phyloP scores from a whole-genome alignment of 2,888 invertebrate species.

The Cephus pygmeus region DNA sequence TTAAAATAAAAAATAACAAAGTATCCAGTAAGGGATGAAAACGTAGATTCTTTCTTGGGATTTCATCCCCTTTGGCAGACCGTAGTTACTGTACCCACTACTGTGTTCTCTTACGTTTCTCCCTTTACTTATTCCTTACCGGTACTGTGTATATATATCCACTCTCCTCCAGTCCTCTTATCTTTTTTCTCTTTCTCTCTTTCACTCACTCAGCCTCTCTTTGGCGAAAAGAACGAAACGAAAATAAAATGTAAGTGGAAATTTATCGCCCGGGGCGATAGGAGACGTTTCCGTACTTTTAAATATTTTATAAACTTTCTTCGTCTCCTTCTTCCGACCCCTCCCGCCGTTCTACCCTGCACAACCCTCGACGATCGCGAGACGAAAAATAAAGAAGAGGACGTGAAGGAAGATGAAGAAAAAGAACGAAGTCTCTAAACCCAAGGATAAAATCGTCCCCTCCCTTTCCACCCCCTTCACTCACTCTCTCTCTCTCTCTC shows the following conservation, averaged over 20 bases:
- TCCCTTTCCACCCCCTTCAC: not conserved
- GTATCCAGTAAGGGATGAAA: not conserved
- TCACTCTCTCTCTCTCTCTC: too few species aligned
- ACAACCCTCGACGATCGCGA: constrained; percentile 36
- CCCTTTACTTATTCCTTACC: not conserved
- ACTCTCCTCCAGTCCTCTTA: constrained; percentile 31
- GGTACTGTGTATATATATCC: not conserved
- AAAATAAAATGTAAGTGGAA: constrained; percentile 67
- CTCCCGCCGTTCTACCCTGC: constrained; percentile 29
- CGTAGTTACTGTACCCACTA: not conserved
- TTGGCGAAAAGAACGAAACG: constrained; percentile 50
- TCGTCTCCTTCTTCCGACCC: constrained; percentile 44
- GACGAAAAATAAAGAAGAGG: constrained; percentile 14
- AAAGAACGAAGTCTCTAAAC: not conserved
- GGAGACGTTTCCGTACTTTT: constrained; percentile 66
- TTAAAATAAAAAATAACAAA: not conserved
- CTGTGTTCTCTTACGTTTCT: not conserved
- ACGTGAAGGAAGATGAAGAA: constrained; percentile 6
- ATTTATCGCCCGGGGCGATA: constrained; percentile 66
- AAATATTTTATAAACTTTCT: constrained; percentile 67
- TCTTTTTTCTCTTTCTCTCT: constrained; percentile 19
- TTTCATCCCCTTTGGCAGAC: not conserved
- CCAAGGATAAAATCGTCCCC: not conserved
- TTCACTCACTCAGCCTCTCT: constrained; percentile 22
- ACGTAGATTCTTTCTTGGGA: not conserved